These are phyloP conservation scores for Pseudopipra pipra DNA, from an alignment of 2,113 vertebrate species.

Conservation along the genomic window DNA sequence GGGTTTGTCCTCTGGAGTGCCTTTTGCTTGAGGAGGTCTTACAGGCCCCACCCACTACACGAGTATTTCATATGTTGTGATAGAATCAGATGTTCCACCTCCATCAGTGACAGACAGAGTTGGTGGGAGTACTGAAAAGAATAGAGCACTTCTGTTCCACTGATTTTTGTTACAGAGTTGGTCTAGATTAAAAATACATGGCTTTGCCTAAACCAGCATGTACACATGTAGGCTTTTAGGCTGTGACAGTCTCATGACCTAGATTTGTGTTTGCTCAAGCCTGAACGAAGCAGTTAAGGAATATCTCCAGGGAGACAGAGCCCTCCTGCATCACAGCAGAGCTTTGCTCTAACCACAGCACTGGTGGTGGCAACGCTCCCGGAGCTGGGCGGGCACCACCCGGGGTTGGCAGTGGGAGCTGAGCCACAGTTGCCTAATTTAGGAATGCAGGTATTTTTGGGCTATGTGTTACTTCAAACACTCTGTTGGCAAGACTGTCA, in stretches of 20 bases:
- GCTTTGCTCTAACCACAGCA: background rate
- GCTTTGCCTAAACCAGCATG: background rate
- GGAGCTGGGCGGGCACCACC: background rate
- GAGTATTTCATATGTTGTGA: background rate
- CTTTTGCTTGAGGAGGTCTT: background rate
- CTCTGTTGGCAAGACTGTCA: background rate
- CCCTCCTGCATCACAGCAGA: background rate
- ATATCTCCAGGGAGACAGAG: slow-evolving; percentile 9
- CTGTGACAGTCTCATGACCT: slow-evolving; percentile 40
- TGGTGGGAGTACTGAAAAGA: background rate
- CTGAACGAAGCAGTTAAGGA: slow-evolving; percentile 6
- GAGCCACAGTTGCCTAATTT: background rate
- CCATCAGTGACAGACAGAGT: background rate
- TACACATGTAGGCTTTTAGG: background rate
- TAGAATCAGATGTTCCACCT: background rate
- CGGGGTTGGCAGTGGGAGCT: background rate
- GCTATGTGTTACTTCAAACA: background rate
- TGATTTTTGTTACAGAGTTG: background rate
- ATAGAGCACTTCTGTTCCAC: background rate
- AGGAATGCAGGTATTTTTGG: background rate
- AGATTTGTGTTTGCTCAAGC: slow-evolving; percentile 50
- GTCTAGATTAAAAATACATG: background rate
- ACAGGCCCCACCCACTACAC: background rate
- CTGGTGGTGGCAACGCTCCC: background rate
- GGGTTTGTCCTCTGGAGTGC: background rate